Conservation (phyloP, 2,113 vertebrate species). For the Echinops telfairi region DNA sequence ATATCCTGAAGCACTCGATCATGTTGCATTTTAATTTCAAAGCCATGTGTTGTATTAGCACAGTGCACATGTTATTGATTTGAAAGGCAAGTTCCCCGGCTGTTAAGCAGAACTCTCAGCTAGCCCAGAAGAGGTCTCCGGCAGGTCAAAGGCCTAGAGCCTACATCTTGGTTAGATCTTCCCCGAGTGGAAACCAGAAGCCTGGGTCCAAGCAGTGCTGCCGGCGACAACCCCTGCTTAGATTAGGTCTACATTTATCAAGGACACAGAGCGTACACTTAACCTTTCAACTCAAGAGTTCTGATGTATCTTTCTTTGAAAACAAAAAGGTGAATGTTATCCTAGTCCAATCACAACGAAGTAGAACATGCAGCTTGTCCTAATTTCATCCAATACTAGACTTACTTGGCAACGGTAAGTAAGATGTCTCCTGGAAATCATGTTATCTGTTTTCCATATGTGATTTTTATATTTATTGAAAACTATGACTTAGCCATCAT, state of each 20-base stretch:
- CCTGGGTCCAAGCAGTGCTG: slow-evolving; percentile 83
- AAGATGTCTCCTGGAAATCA: slow-evolving; percentile 23
- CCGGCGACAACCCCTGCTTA: slow-evolving; percentile 85
- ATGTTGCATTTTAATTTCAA: slow-evolving; percentile 88
- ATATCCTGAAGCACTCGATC: slow-evolving; percentile 89
- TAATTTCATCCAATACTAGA: slow-evolving; percentile 63
- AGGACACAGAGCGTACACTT: slow-evolving; percentile 86
- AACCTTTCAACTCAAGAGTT: slow-evolving; percentile 87
- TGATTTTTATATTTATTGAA: slow-evolving; percentile 54
- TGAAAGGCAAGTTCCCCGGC: slow-evolving; percentile 84
- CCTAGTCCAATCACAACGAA: slow-evolving; percentile 61
- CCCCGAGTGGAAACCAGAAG: slow-evolving; percentile 85
- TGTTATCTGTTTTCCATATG: slow-evolving; percentile 63
- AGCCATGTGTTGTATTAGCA: slow-evolving; percentile 87
- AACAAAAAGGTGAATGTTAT: slow-evolving; percentile 74
- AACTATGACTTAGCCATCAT: slow-evolving; percentile 46
- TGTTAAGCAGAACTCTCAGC: slow-evolving; percentile 85
- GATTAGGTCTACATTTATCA: slow-evolving; percentile 89
- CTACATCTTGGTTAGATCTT: slow-evolving; percentile 89
- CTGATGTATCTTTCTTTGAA: slow-evolving; percentile 83
- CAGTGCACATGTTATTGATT: slow-evolving; percentile 91
- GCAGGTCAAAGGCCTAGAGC: slow-evolving; percentile 88
- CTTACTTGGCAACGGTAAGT: slow-evolving; percentile 39
- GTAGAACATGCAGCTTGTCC: slow-evolving; percentile 65
- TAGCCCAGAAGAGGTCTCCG: slow-evolving; percentile 85